phyloP scores from a whole-genome alignment of 2,113 vertebrate genomes.

The Ophthalmotilapia sp. region DNA sequence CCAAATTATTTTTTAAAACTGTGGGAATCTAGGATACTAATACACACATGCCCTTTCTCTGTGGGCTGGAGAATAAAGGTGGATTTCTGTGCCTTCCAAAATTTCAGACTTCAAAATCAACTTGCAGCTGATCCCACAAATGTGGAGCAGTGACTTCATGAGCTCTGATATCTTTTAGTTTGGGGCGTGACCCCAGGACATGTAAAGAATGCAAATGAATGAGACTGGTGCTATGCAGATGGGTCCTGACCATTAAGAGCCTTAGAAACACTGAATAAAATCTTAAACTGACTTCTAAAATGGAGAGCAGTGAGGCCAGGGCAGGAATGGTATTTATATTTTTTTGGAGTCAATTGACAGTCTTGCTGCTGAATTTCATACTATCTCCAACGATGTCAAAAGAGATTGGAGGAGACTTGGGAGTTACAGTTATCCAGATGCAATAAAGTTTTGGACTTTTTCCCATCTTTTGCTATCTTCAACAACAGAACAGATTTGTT shows the following conservation, averaged over 20 bases:
- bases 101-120: not conserved
- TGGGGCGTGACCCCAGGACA: not conserved
- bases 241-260: not conserved
- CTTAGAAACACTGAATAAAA: not conserved
- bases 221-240: not conserved
- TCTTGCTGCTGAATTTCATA: not conserved
- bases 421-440: not conserved
- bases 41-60: not conserved
- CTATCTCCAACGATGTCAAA: rapidly evolving
- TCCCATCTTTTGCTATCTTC: not conserved
- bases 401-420: not conserved
- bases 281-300: not conserved
- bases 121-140: not conserved
- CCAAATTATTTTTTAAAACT: not conserved
- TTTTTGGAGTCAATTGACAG: not conserved
- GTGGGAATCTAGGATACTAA: not conserved
- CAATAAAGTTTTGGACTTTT: not conserved
- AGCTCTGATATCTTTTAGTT: not conserved
- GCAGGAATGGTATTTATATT: not conserved
- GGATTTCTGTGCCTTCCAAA: not conserved
- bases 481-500: not conserved
- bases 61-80: not conserved
- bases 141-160: not conserved
- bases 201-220: not conserved
- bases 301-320: not conserved